These are phyloP conservation scores for Amphipyra tragopoginis DNA, from an alignment of 2,888 invertebrate genomes.

Conservation along the genomic window DNA sequence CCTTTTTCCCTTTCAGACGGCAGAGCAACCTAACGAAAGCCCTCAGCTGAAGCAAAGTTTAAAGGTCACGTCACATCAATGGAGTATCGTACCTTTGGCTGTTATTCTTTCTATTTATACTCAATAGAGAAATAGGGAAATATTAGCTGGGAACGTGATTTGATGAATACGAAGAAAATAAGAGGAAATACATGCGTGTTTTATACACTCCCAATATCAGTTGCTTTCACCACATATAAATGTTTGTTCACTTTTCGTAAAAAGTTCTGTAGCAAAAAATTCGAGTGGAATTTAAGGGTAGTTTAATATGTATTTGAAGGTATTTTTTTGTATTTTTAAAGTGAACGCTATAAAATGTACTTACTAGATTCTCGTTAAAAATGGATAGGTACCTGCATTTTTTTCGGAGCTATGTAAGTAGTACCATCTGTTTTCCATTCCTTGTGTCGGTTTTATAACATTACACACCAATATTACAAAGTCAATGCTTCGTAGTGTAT, in stretches of 20 bases:
- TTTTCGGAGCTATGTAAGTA: too few relatives aligned
- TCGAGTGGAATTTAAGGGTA: conserved; percentile 7
- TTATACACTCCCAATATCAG: background rate
- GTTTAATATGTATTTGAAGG: too few relatives aligned
- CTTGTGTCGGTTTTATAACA: too few relatives aligned
- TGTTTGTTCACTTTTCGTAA: conserved; percentile 14
- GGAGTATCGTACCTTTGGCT: conserved; percentile 23
- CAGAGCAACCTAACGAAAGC: background rate
- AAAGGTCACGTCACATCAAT: conserved; percentile 32
- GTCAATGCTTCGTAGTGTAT: too few relatives aligned
- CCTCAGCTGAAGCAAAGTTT: conserved; percentile 1
- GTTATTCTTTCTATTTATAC: conserved; percentile 11
- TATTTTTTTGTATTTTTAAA: background rate
- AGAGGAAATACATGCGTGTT: background rate
- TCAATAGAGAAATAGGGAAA: background rate
- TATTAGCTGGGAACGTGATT: conserved; percentile 4
- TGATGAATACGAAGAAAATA: background rate
- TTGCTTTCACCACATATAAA: background rate
- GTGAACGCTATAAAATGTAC: background rate
- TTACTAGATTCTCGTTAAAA: conserved; percentile 9
- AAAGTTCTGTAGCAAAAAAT: conserved; percentile 9
- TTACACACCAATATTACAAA: too few relatives aligned
- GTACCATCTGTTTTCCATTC: too few relatives aligned
- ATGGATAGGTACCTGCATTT: background rate
- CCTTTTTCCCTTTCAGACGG: conserved; percentile 20